These are phyloP conservation scores for Bombus vancouverensis DNA, from an alignment of 1,140 invertebrate species.

Conservation along the genomic window DNA sequence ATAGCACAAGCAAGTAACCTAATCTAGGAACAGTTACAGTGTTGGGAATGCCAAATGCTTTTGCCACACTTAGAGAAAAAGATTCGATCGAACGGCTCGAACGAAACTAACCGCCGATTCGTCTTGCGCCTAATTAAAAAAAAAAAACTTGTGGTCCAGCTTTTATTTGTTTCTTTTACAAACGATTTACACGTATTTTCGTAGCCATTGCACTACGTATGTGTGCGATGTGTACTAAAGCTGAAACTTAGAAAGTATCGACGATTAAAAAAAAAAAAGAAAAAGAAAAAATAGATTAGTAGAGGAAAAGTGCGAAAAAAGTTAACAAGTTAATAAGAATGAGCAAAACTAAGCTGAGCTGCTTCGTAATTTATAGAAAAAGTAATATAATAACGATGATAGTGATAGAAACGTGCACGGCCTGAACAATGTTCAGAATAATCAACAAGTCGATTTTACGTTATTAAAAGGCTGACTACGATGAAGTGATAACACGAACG, in stretches of 20 bases:
- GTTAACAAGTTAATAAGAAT: no score
- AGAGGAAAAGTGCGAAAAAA: not conserved
- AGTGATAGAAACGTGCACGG: slow-evolving; percentile 21
- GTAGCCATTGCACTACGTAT: slow-evolving; percentile 37
- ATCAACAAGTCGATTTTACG: slow-evolving; percentile 2
- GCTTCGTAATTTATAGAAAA: not conserved
- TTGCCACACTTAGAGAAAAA: slow-evolving; percentile 69
- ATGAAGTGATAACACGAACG: not conserved
- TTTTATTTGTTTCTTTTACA: not conserved
- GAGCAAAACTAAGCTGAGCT: not conserved
- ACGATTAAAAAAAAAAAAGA: not conserved
- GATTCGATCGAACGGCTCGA: slow-evolving; percentile 22
- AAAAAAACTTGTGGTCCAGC: not conserved
- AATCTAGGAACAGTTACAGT: slow-evolving; percentile 66
- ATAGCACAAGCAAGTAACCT: slow-evolving; percentile 67
- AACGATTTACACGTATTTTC: not conserved
- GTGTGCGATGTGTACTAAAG: not conserved
- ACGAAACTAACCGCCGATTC: slow-evolving; percentile 18
- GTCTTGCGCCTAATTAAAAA: slow-evolving; percentile 14
- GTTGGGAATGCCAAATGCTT: slow-evolving; percentile 80
- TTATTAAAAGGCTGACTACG: not conserved
- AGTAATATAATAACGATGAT: not conserved
- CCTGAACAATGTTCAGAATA: not conserved
- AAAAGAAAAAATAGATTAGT: not conserved
- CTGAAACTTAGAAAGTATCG: not conserved